A percentile compares a stretch with the other conserved stretches of the same genome.
Evolutionary conservation across 2,888 invertebrate species (phyloP).

Genomic region (Plebejus argus): DNA sequence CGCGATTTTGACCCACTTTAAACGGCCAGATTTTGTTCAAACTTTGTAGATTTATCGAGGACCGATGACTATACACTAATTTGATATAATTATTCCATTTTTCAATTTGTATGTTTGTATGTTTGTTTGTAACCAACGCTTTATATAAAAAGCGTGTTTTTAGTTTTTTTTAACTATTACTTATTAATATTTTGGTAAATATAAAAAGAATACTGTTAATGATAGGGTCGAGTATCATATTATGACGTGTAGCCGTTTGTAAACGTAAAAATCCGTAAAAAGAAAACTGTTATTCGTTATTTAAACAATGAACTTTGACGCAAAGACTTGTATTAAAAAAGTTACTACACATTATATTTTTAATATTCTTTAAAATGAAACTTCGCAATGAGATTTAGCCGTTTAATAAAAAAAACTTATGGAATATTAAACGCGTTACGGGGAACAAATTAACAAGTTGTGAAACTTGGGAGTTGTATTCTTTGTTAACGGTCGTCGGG

Average conservation of each 20-base stretch:
- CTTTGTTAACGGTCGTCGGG: constrained; percentile 35
- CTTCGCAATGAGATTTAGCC: constrained; percentile 20
- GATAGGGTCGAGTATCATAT: not conserved
- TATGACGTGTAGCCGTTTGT: too few species aligned
- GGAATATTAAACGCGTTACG: constrained; percentile 33
- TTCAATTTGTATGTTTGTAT: too few species aligned
- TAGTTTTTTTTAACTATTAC: too few species aligned
- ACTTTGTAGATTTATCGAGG: too few species aligned
- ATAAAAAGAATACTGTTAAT: not conserved
- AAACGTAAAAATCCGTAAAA: too few species aligned
- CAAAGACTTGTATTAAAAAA: constrained; percentile 12
- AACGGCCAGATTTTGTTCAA: too few species aligned
- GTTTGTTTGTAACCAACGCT: too few species aligned
- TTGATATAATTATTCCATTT: too few species aligned
- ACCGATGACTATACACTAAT: too few species aligned
- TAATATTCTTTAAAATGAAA: constrained; percentile 25
- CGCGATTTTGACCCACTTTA: too few species aligned
- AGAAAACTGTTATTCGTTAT: not conserved
- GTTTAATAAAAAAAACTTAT: constrained; percentile 28
- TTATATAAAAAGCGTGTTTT: too few species aligned
- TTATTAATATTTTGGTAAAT: not conserved
- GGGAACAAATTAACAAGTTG: constrained; percentile 33
- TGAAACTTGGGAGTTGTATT: constrained; percentile 32
- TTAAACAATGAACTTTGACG: not conserved
- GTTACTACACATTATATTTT: constrained; percentile 22